Conservation (phyloP, 2,888 invertebrate species). For the Pollenia amentaria region DNA sequence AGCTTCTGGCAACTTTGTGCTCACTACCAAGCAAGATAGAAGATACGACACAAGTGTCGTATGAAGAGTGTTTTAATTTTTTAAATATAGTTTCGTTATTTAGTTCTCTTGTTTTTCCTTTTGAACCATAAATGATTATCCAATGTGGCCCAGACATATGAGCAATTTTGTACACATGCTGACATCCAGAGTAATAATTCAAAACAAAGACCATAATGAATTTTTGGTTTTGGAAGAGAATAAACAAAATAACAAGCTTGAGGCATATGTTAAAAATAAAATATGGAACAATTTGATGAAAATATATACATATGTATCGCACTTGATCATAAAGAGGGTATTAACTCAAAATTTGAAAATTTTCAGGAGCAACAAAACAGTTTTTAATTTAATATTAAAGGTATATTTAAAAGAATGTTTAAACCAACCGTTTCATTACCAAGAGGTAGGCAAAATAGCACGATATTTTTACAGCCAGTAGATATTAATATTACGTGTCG, state of each 20-base stretch:
- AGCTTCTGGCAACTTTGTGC: too few relatives aligned
- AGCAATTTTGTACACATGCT: slow-evolving; percentile 9
- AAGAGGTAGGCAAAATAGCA: too few relatives aligned
- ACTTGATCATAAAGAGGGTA: too few relatives aligned
- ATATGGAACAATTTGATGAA: too few relatives aligned
- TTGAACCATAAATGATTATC: slow-evolving; percentile 35
- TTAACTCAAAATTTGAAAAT: too few relatives aligned
- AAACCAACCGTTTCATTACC: too few relatives aligned
- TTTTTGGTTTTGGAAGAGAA: slow-evolving; percentile 16
- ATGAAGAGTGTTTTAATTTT: neutral
- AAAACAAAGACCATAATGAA: neutral
- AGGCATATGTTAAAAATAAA: neutral
- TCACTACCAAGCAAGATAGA: neutral
- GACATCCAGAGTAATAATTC: neutral
- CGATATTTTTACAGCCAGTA: too few relatives aligned
- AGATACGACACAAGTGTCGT: neutral
- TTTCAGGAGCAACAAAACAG: too few relatives aligned
- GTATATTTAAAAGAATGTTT: too few relatives aligned
- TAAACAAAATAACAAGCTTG: slow-evolving; percentile 1
- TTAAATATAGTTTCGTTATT: neutral
- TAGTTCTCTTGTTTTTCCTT: neutral
- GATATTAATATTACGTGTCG: too few relatives aligned
- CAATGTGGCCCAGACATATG: slow-evolving; percentile 10
- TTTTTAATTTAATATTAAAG: too few relatives aligned
- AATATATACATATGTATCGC: too few relatives aligned